Evolutionary conservation across 2,888 invertebrate genomes (phyloP), one percentile per base, ranked within the genome.

Genomic region (Limnephilus auricula): DNA sequence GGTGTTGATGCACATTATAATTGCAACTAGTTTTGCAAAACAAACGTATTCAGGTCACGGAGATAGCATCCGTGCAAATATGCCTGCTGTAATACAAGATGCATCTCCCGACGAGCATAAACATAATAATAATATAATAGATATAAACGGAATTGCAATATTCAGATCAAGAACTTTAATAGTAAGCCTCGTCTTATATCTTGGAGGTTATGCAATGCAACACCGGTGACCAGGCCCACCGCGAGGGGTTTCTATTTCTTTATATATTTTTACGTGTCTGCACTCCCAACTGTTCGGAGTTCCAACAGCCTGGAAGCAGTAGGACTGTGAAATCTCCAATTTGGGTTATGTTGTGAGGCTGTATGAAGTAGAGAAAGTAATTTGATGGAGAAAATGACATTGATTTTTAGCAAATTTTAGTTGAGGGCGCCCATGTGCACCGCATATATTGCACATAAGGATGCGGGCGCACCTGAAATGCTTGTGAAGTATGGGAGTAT

Each of bases 1-100:
- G 10, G 82, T 34, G 82, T 82, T 32, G 82, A 65, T 86, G 86
- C 86, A 50, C 86, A 86, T 86, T 86, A 88, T 88, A 88, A 88
- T 78, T 88, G 79, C 78, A 34, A 78, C 32, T 25, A 25, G n/a
- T 25, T 30, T 25, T 50, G 85, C 13, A 85, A 45, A 85, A 37
- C 34, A n/a, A 84, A 34, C 40, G 40, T 40, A 85, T 40, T 85
- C 40, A 85, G 85, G 85, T 85, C 85, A 85, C 85, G 85, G 85
- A 85, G 85, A 85, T 85, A 85, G 30, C 85, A 40, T 45, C 40
- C 25, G 82, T 25, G 80, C 15, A 32, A 34, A 32, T 25, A 82
- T 34, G 80, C 80, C 15, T 82, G 18, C 31, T 15, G 32, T 32
- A 34, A 82, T 34, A 32, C 31, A 18, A 82, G 80, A 82, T 82